Base-by-base conservation (phyloP, 1,140 invertebrate species). In the Orchestia grillus region DNA sequence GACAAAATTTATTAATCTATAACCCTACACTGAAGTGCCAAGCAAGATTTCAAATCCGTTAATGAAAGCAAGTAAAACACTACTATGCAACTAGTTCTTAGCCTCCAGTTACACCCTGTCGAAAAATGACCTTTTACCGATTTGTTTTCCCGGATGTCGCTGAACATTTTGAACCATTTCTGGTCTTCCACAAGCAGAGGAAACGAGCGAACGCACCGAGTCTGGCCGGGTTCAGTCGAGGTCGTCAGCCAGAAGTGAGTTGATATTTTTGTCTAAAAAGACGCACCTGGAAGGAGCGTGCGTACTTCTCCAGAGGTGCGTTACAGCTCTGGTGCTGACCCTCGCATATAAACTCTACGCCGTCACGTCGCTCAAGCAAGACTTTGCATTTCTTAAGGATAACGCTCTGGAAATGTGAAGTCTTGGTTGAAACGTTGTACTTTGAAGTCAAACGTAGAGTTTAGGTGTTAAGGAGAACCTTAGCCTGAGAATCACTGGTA, bases 141-240 rank as follows among this genome's bases (percentile, higher is more conserved):
- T 53, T 8, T 53, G 6, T 53, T 77, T 77, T 28, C 28, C 11
- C 36, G 62, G 28, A 15, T 77, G 36, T 77, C 11, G 62, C 1
- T 36, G 36, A 77, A 77, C 15, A 1, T 77, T 77, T 77, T 77
- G 28, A 36, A 36, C 6, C 28, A 41, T 90, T 90, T 42, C 16
- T 90, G 41, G 92, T 94, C 43, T 45, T 94, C 41, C 44, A 47
- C 43, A 44, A 91, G 43, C 96, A 97, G 96, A 97, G 90, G 96
- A 97, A 91, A 96, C 96, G 87, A 97, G 96, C 95, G 96, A 96
- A 96, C 96, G 91, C 91, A 97, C 96, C 1, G 96, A 97, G 62
- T 97, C 96, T 28, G 96, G 96, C 40, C 96, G 96, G 45, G 92
- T 96, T 45, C 92, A 96, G 4, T 96, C 96, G 45, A 41, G 96